phyloP scores from a whole-genome alignment of 2,888 invertebrate genomes.

The Nymphalis polychloros region DNA sequence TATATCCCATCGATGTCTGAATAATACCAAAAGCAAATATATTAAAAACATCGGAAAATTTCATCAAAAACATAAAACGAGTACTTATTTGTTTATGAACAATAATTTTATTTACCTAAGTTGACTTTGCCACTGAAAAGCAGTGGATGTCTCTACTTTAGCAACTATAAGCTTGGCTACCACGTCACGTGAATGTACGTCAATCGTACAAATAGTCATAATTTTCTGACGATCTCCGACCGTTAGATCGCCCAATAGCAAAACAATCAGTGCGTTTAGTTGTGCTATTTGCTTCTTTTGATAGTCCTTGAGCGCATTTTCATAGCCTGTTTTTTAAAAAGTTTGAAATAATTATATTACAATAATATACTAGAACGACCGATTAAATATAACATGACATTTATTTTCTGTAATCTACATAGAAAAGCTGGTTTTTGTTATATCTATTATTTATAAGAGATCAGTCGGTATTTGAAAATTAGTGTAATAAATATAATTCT shows the following conservation, averaged over 20 bases:
- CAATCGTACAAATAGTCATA: conserved; percentile 98
- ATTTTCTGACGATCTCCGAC: conserved; percentile 95
- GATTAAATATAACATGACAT: background rate
- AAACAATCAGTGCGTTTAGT: conserved; percentile 89
- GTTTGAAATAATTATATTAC: background rate
- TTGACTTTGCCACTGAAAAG: conserved; percentile 96
- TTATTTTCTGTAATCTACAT: too few species aligned
- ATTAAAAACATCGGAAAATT: background rate
- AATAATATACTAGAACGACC: background rate
- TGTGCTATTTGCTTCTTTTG: conserved; percentile 93
- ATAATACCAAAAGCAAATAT: background rate
- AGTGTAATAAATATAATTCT: too few species aligned
- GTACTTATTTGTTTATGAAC: background rate
- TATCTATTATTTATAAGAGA: too few species aligned
- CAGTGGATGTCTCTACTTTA: conserved; percentile 89
- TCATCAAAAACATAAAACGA: background rate
- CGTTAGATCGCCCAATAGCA: conserved; percentile 90
- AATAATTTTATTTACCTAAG: conserved; percentile 75
- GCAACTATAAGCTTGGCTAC: conserved; percentile 92
- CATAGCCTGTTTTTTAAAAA: conserved; percentile 82
- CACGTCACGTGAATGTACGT: conserved; percentile 97
- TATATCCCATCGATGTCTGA: conserved; percentile 90
- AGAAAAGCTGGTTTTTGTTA: too few species aligned
- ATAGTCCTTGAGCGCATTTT: conserved; percentile 95
- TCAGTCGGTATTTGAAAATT: too few species aligned